A percentile compares a stretch with the other conserved stretches of the same genome.
These are phyloP conservation scores for Plebejus melissa DNA, from an alignment of 2,888 invertebrate species.

Conservation along the genomic window DNA sequence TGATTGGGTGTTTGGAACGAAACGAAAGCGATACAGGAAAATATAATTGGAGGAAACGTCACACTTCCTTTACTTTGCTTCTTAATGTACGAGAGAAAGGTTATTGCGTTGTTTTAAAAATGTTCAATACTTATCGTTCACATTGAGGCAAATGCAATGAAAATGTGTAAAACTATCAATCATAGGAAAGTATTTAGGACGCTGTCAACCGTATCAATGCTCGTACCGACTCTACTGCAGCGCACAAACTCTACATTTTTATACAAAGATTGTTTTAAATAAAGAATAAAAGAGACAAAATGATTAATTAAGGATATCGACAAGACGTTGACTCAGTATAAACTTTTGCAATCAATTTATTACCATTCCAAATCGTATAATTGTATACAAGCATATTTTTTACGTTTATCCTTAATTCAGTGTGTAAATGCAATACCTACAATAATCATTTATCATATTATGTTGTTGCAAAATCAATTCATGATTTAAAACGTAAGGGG, in stretches of 20 bases:
- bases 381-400: neutral
- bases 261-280: neutral
- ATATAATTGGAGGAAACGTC: conserved; percentile 7
- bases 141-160: neutral
- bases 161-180: neutral
- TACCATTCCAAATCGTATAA: neutral
- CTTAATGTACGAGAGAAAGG: conserved; percentile 1
- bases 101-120: neutral
- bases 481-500: neutral
- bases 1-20: conserved; percentile 17
- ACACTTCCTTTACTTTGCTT: neutral
- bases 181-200: conserved; percentile 7
- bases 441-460: neutral
- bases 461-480: neutral
- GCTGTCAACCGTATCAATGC: neutral
- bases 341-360: neutral
- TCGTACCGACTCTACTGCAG: neutral
- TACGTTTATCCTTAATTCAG: neutral
- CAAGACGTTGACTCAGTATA: neutral
- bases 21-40: neutral
- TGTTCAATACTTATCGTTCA: neutral
- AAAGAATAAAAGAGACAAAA: neutral
- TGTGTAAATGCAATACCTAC: neutral
- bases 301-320: neutral
- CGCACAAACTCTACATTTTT: neutral